phyloP scores from a whole-genome alignment of 2,113 vertebrate genomes.

The Egretta garzetta region DNA sequence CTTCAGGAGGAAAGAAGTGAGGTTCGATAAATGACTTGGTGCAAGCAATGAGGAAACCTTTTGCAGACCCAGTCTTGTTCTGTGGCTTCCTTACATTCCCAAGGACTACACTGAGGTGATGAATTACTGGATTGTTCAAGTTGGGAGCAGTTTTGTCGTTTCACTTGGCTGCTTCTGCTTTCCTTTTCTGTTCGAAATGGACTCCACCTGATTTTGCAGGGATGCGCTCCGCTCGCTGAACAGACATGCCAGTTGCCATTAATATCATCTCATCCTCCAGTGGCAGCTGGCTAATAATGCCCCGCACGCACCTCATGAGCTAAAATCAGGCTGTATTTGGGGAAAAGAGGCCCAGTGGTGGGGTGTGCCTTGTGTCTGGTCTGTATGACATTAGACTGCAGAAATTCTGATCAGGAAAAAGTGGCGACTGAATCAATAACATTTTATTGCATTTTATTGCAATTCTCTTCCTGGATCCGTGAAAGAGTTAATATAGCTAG shows the following conservation, averaged over 20 bases:
- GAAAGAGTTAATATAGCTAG: neutral
- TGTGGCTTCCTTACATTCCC: neutral
- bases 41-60: neutral
- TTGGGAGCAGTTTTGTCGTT: neutral
- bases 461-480: neutral
- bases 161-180: constrained; percentile 2
- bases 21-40: neutral
- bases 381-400: rapidly evolving
- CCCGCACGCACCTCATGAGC: neutral
- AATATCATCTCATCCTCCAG: constrained; percentile 20
- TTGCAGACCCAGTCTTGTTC: neutral
- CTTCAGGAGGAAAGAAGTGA: neutral
- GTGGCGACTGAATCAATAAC: neutral
- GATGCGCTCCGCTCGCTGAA: neutral
- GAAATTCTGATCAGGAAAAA: neutral
- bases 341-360: neutral
- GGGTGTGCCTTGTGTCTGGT: rapidly evolving
- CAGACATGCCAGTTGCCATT: constrained; percentile 13
- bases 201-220: neutral
- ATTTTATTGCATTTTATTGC: neutral
- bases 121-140: neutral
- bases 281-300: constrained; percentile 31
- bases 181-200: neutral
- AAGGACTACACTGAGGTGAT: neutral
- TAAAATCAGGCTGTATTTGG: neutral